phyloP scores from a whole-genome alignment of 2,888 invertebrate genomes.

The Ligdia adustata region DNA sequence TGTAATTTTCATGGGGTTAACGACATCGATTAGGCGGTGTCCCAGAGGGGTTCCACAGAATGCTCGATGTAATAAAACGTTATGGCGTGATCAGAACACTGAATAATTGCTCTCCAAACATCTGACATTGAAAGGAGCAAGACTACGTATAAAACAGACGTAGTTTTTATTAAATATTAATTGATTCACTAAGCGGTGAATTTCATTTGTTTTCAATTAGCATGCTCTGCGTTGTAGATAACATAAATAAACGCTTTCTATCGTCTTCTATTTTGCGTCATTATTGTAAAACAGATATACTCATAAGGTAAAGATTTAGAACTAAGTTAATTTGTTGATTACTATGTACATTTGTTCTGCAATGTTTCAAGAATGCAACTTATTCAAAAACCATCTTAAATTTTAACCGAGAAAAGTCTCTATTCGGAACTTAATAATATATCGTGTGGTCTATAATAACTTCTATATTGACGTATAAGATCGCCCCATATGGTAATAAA shows the following conservation, averaged over 20 bases:
- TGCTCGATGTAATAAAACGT: constrained; percentile 40
- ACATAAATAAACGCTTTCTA: neutral
- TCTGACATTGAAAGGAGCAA: constrained; percentile 23
- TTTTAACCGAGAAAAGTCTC: too few species aligned
- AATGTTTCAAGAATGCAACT: too few species aligned
- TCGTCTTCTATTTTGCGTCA: too few species aligned
- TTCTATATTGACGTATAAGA: constrained; percentile 23
- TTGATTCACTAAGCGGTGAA: constrained; percentile 1
- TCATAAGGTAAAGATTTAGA: too few species aligned
- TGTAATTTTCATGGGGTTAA: constrained; percentile 26
- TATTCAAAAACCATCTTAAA: too few species aligned
- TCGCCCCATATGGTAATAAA: constrained; percentile 33
- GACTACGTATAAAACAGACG: neutral
- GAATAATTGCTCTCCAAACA: constrained; percentile 45
- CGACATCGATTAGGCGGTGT: constrained; percentile 24
- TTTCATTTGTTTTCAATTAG: neutral
- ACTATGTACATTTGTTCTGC: too few species aligned
- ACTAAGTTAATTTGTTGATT: too few species aligned
- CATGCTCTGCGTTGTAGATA: neutral
- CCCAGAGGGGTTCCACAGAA: constrained; percentile 20
- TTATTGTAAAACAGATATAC: too few species aligned
- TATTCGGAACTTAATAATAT: neutral
- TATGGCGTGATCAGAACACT: constrained; percentile 39
- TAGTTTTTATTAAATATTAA: constrained; percentile 14
- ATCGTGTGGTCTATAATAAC: constrained; percentile 3